These are phyloP conservation scores for Portunus trituberculatus DNA, from an alignment of 1,140 invertebrate genomes.

Conservation along the genomic window DNA sequence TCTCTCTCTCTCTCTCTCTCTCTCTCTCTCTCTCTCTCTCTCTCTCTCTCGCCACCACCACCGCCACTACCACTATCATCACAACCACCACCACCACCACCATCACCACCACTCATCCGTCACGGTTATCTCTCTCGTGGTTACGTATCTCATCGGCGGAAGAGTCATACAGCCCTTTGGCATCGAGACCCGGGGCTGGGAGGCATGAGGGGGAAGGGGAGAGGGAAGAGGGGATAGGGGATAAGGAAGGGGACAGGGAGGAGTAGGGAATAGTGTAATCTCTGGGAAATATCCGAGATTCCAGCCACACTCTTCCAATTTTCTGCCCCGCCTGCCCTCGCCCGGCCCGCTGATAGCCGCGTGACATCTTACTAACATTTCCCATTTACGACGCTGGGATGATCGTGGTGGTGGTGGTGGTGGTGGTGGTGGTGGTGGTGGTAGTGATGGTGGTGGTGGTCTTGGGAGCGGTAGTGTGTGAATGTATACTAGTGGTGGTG, in stretches of 20 bases:
- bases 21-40: constrained; percentile 19
- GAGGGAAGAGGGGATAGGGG: background rate
- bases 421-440: background rate
- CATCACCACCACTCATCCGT: background rate
- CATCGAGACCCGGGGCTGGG: background rate
- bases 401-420: constrained; percentile 33
- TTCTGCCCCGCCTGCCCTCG: background rate
- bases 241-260: background rate
- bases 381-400: background rate
- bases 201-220: background rate
- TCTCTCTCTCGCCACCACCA: no score
- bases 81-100: no score
- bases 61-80: no score
- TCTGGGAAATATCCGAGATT: constrained; percentile 40
- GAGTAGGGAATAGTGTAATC: background rate
- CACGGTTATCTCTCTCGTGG: background rate
- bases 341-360: background rate
- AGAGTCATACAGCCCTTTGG: background rate
- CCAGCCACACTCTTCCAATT: constrained; percentile 36
- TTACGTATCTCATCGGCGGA: background rate
- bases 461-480: background rate
- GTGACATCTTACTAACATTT: constrained; percentile 34
- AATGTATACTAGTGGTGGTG: background rate
- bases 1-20: constrained; percentile 38
- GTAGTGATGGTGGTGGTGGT: background rate